Evolutionary conservation across 2,797 vertebrate genomes (phyloP).

Genomic region (Morus bassanus): DNA sequence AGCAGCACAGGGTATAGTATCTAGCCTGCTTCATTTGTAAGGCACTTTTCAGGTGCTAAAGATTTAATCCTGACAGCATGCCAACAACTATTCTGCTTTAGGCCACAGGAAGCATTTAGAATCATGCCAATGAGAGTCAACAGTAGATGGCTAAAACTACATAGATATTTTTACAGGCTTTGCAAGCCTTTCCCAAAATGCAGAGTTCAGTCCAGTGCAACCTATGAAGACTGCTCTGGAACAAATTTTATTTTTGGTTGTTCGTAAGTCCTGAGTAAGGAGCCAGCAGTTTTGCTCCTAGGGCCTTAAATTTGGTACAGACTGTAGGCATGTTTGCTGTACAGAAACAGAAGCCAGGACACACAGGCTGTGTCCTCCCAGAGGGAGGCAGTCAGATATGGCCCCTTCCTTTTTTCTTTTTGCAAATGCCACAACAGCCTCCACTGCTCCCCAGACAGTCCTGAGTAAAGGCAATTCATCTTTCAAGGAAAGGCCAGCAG

Average conservation of each 20-base stretch:
- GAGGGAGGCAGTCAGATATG: neutral
- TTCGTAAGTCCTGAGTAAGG: neutral
- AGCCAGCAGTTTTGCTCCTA: neutral
- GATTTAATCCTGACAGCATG: neutral
- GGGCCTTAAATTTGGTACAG: neutral
- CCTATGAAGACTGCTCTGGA: neutral
- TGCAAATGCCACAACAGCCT: neutral
- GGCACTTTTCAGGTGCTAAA: neutral
- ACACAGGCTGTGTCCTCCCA: neutral
- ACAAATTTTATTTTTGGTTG: neutral
- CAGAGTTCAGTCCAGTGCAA: neutral
- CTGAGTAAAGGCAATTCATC: slow-evolving; percentile 5
- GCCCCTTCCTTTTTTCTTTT: neutral
- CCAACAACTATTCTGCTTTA: neutral
- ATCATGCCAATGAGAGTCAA: neutral
- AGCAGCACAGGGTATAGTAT: neutral
- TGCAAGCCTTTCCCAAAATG: neutral
- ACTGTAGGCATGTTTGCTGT: neutral
- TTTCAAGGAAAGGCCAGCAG: neutral
- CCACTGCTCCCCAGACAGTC: neutral
- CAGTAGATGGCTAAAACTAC: neutral
- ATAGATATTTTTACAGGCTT: neutral
- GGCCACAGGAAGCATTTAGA: neutral
- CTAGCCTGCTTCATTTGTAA: neutral
- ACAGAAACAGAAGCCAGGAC: neutral